These are phyloP conservation scores for Deroptyus accipitrinus DNA, from an alignment of 2,113 vertebrate species.

Conservation along the genomic window DNA sequence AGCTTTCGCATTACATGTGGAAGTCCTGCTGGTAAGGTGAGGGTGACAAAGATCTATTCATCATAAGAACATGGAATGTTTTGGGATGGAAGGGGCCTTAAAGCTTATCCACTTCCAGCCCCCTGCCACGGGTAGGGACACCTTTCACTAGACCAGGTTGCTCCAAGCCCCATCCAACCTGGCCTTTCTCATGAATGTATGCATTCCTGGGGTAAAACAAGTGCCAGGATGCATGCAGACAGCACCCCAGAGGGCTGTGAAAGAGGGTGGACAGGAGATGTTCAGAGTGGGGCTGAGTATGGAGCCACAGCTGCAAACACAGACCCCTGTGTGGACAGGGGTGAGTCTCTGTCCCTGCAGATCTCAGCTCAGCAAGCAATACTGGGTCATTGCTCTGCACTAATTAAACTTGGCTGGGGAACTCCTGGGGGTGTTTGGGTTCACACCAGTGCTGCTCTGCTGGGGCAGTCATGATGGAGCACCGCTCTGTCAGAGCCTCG, in stretches of 20 bases:
- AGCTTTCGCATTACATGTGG: background rate
- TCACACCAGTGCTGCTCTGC: background rate
- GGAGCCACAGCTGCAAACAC: background rate
- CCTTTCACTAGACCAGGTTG: background rate
- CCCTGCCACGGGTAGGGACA: background rate
- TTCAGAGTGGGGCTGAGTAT: background rate
- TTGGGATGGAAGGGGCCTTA: background rate
- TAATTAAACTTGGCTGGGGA: background rate
- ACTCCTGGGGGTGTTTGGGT: background rate
- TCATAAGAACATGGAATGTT: background rate
- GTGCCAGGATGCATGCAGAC: background rate
- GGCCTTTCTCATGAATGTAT: background rate
- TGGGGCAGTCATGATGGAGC: background rate
- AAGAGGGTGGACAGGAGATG: background rate
- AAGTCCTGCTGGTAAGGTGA: background rate
- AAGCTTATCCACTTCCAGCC: background rate
- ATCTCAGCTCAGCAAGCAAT: background rate
- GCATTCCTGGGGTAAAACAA: background rate
- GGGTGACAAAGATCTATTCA: background rate
- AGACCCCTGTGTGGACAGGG: background rate
- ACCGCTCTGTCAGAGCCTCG: rapidly evolving
- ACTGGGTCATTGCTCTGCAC: background rate
- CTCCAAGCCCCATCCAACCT: background rate
- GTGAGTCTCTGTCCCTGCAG: background rate
- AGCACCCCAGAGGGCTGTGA: background rate